These are phyloP conservation scores for Drosophila repleta DNA, from an alignment of 1,140 invertebrate genomes.

Conservation along the genomic window DNA sequence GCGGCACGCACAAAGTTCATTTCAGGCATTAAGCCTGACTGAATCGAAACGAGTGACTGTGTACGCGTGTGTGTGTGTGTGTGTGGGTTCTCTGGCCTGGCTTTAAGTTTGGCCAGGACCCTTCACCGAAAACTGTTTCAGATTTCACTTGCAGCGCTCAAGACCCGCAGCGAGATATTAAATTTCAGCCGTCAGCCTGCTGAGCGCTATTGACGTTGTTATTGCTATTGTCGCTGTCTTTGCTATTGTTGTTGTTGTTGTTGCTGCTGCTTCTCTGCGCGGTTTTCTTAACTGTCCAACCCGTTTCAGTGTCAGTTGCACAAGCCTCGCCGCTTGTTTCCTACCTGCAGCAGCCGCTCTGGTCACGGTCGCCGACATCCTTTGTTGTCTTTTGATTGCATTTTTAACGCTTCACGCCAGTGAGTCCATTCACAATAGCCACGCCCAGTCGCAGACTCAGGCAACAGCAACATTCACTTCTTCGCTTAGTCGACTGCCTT, in stretches of 20 bases:
- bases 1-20: conserved; percentile 31
- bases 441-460: neutral
- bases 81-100: conserved; percentile 7
- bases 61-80: conserved; percentile 7
- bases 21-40: conserved; percentile 42
- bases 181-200: conserved; percentile 46
- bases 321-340: conserved; percentile 18
- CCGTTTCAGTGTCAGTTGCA: conserved; percentile 52
- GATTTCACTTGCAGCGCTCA: conserved; percentile 52
- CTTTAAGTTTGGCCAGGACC: conserved; percentile 34
- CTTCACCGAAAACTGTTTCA: conserved; percentile 66
- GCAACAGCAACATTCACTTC: conserved; percentile 18
- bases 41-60: conserved; percentile 33
- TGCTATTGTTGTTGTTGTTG: conserved; percentile 38
- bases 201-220: conserved; percentile 16
- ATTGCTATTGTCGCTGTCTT: conserved; percentile 33
- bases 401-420: conserved; percentile 77
- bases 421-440: conserved; percentile 29
- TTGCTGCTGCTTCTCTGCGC: conserved; percentile 32
- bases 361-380: conserved; percentile 67
- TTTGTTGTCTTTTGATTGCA: conserved; percentile 70
- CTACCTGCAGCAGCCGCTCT: conserved; percentile 42
- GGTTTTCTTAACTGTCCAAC: conserved; percentile 50
- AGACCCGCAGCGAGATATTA: conserved; percentile 59
- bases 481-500: conserved; percentile 5